Conservation (phyloP, 1,140 invertebrate genomes). For the Zaprionus taronus region DNA sequence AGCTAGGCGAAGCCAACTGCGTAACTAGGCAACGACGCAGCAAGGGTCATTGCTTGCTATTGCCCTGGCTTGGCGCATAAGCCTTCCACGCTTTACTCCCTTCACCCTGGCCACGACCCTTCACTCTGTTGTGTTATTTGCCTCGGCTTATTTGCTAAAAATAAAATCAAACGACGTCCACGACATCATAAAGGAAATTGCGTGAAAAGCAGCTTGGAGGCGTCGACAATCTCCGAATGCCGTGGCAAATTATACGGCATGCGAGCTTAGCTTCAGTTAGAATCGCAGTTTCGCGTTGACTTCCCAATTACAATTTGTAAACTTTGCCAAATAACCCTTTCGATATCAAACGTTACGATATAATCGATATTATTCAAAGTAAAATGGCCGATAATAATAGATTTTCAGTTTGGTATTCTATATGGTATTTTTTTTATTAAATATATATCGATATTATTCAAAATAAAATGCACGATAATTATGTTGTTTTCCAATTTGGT, state of each 20-base stretch:
- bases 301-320: constrained; percentile 3
- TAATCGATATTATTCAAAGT: background rate
- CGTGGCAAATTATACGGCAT: constrained; percentile 37
- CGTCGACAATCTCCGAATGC: constrained; percentile 13
- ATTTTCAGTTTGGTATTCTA: no score
- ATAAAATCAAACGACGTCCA: constrained; percentile 76
- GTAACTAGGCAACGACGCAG: constrained; percentile 66
- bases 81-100: constrained; percentile 16
- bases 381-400: background rate
- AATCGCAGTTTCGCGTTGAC: background rate
- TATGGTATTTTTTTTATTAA: background rate
- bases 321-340: background rate
- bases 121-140: constrained; percentile 54
- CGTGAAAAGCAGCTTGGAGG: constrained; percentile 72
- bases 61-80: constrained; percentile 25
- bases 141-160: constrained; percentile 77
- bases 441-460: background rate
- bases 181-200: constrained; percentile 72
- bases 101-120: background rate
- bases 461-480: no score
- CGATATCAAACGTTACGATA: background rate
- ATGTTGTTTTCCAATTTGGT: no score
- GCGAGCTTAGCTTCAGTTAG: constrained; percentile 14
- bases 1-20: constrained; percentile 31
- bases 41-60: constrained; percentile 63